These are phyloP conservation scores for Salvelinus namaycush DNA, from an alignment of 2,113 vertebrate species.

Conservation along the genomic window DNA sequence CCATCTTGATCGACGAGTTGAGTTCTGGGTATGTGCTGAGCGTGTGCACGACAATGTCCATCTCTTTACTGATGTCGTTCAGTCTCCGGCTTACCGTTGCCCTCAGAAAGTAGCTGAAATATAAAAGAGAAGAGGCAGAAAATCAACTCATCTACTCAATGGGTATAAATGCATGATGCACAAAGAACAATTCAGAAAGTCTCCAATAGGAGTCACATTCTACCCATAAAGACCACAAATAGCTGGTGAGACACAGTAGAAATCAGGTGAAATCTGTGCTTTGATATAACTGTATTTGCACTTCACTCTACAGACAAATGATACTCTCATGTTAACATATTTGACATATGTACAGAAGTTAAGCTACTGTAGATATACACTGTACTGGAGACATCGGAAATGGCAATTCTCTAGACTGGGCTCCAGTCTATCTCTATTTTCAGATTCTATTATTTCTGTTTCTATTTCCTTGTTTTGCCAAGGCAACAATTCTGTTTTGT, in stretches of 20 bases:
- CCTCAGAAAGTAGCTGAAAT: conserved; percentile 86
- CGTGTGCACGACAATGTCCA: conserved; percentile 96
- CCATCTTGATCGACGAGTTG: conserved; percentile 99
- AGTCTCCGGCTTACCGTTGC: conserved; percentile 93
- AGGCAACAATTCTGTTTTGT: too few species aligned
- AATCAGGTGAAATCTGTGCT: not conserved
- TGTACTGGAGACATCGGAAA: too few species aligned
- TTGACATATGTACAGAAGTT: too few species aligned
- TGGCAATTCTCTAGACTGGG: too few species aligned
- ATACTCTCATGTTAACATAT: too few species aligned
- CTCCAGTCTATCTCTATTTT: too few species aligned
- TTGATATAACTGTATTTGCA: too few species aligned
- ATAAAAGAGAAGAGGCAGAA: too few species aligned
- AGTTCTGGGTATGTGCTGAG: conserved; percentile 93
- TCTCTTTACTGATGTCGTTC: conserved; percentile 93
- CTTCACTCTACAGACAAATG: too few species aligned
- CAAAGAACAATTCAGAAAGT: not conserved
- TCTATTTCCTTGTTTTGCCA: too few species aligned
- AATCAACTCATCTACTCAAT: not conserved
- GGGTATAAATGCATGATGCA: not conserved
- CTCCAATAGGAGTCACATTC: not conserved
- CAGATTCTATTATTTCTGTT: too few species aligned
- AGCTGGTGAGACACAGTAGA: not conserved
- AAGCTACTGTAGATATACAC: too few species aligned
- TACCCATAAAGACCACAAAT: not conserved